A percentile compares a stretch with the other conserved stretches of the same genome.
Conservation (phyloP, 2,888 invertebrate species). For the Noctua pronuba region DNA sequence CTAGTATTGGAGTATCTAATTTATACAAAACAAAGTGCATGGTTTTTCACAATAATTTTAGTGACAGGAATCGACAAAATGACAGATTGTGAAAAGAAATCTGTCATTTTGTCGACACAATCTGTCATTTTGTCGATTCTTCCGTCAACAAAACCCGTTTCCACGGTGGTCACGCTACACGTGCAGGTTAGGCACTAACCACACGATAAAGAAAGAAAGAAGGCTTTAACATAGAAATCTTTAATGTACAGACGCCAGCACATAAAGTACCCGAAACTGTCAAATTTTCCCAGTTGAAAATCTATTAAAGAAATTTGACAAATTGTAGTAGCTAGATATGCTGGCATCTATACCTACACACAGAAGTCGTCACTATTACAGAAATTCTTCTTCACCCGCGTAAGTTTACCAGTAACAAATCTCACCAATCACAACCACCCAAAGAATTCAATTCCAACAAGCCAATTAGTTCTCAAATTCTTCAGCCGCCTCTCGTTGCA, state of each 20-base stretch:
- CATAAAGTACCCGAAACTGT: too few species aligned
- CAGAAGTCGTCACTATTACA: neutral
- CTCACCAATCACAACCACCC: neutral
- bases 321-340: too few species aligned
- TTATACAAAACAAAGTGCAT: neutral
- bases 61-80: too few species aligned
- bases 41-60: neutral
- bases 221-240: neutral
- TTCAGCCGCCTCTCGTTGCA: constrained; percentile 14
- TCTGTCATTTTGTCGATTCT: too few species aligned
- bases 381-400: neutral
- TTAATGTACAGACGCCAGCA: neutral
- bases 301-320: too few species aligned
- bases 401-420: neutral
- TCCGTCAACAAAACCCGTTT: too few species aligned
- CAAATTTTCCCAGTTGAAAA: too few species aligned
- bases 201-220: too few species aligned
- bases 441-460: neutral
- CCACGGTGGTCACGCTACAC: too few species aligned
- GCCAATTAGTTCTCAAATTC: constrained; percentile 19
- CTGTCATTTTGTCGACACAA: too few species aligned
- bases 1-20: neutral
- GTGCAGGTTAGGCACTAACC: too few species aligned
- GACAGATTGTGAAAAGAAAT: too few species aligned
- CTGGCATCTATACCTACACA: neutral